A percentile compares a stretch with the other conserved stretches of the same genome.
Evolutionary conservation across 1,140 invertebrate species (phyloP).

Genomic region (Pseudoatta argentina): DNA sequence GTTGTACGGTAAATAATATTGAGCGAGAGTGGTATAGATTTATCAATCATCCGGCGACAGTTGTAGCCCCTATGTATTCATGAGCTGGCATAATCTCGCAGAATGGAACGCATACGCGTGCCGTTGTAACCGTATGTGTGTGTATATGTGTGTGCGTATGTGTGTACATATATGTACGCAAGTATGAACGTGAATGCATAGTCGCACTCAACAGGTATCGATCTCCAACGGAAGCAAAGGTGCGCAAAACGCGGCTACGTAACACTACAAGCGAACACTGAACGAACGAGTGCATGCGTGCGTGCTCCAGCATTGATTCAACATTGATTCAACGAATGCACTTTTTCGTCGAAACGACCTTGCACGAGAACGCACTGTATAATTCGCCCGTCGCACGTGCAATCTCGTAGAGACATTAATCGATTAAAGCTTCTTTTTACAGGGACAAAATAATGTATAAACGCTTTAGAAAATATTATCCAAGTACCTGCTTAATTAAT

Average conservation of each 20-base stretch:
- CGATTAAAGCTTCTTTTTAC: background rate
- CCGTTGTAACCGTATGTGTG: constrained; percentile 6
- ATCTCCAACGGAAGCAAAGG: constrained; percentile 67
- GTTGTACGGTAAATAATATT: constrained; percentile 47
- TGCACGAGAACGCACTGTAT: background rate
- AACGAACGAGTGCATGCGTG: background rate
- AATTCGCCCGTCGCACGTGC: constrained; percentile 26
- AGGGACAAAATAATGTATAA: too few relatives aligned
- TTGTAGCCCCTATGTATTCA: constrained; percentile 62
- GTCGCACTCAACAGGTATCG: constrained; percentile 75
- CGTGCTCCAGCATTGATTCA: constrained; percentile 26
- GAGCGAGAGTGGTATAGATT: constrained; percentile 22
- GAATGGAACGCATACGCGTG: constrained; percentile 19
- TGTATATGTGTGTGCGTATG: background rate
- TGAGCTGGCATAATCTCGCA: constrained; percentile 64
- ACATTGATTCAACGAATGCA: constrained; percentile 31
- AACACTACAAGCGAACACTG: constrained; percentile 7
- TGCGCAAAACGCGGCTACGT: constrained; percentile 30
- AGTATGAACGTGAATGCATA: constrained; percentile 34
- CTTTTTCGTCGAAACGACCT: constrained; percentile 6
- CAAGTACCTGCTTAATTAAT: too few relatives aligned
- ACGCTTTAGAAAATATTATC: too few relatives aligned
- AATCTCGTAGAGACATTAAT: background rate
- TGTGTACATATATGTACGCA: background rate
- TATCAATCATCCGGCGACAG: constrained; percentile 60